phyloP scores from a whole-genome alignment of 2,797 vertebrate genomes.

The Characodon lateralis region DNA sequence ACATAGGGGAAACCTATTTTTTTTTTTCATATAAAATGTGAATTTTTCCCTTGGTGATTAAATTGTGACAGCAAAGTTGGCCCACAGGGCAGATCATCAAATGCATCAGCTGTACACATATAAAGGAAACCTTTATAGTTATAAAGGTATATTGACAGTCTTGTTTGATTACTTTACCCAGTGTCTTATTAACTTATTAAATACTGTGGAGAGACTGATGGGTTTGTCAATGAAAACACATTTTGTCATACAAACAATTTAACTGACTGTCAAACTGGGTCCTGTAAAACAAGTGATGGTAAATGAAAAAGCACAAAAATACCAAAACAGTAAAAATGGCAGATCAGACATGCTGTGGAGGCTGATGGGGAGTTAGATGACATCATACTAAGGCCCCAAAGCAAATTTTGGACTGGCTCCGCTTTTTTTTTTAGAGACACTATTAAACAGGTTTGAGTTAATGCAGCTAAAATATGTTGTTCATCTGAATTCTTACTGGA shows the following conservation, averaged over 20 bases:
- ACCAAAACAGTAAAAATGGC: neutral
- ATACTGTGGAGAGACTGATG: neutral
- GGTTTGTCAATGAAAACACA: neutral
- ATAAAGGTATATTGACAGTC: neutral
- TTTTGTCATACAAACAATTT: neutral
- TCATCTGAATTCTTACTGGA: neutral
- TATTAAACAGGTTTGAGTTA: neutral
- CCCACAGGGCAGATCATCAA: too few relatives aligned
- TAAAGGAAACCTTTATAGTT: neutral
- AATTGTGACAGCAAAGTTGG: neutral
- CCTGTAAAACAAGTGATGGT: neutral
- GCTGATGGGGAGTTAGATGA: neutral
- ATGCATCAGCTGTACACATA: neutral
- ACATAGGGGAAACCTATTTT: neutral
- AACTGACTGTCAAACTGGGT: neutral
- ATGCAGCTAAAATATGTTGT: too few relatives aligned
- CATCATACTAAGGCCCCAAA: neutral
- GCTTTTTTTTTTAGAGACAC: neutral
- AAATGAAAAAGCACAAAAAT: neutral
- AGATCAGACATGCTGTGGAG: neutral
- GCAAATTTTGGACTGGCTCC: neutral
- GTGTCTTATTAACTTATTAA: neutral
- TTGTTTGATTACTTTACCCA: neutral
- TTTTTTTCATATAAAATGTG: neutral
- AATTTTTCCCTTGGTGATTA: neutral